Base-by-base conservation (phyloP, 1,140 invertebrate genomes). In the Magallana angulata region DNA sequence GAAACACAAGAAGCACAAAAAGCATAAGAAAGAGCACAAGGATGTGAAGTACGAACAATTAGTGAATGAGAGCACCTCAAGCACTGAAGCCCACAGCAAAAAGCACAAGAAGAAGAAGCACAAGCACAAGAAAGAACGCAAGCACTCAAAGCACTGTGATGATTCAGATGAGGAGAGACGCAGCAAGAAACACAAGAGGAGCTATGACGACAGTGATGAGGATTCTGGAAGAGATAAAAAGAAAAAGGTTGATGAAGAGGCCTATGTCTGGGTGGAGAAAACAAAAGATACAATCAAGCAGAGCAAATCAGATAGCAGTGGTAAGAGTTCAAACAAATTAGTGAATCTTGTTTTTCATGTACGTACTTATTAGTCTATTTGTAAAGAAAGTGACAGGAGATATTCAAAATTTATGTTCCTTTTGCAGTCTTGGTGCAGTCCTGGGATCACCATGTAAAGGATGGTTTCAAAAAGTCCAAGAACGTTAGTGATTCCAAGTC, bases 1-100 rank as follows among this genome's bases (percentile, higher is more conserved):
- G 82, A 92, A 93, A 82, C 90, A 90, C 83, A 92, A 92, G 86
- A 92, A 90, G 59, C 89, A 90, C 76, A 89, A 90, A 64, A 89
- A 90, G 24, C 82, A 90, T 48, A 91, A 90, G 62, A 89, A 89
- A 71, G 84, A 91, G 12, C 85, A 90, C 64, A 84, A 85, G 56
- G 86, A 90, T 11, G 82, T 62, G 16, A 86, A 90, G 30, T 90
- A 89, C 14, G 57, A 89, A 76, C 87, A 91, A 88, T 64, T 86
- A 16, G 36, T 85, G 24, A 86, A 82, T 84, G 83, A 85, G 36
- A 88, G 89, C 84, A 48, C 57, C 60, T 24, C 87, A 62, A 58
- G 62, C 7, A 57, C 14, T 3, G 85, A 85, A 36, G 18, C 8
- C 24, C 59, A 24, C 48, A n/a, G 76, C 30, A 87, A 87, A 62